Conservation (phyloP, 1,140 invertebrate genomes). For the Marisa cornuarietis region DNA sequence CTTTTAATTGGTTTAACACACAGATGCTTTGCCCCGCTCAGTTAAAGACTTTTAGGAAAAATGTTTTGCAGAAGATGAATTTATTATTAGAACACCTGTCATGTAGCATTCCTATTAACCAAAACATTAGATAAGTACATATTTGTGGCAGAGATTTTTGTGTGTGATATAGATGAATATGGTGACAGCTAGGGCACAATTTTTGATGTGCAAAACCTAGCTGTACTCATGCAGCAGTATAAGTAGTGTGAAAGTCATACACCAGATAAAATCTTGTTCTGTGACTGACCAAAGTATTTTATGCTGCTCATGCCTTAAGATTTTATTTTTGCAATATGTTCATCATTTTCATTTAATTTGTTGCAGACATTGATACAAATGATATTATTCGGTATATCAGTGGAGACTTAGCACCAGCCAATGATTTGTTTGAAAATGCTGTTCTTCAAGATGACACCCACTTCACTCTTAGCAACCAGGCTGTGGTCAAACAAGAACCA, state of each 20-base stretch:
- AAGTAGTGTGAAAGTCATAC: neutral
- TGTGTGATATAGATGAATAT: no score
- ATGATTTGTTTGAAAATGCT: constrained; percentile 32
- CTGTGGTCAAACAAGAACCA: constrained; percentile 45
- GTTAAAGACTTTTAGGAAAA: no score
- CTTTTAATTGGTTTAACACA: no score
- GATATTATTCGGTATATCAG: constrained; percentile 59
- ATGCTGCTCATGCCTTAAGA: neutral
- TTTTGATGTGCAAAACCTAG: neutral
- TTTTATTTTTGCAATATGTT: neutral
- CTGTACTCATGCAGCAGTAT: neutral
- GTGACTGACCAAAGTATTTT: neutral
- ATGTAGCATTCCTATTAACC: no score
- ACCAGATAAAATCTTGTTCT: neutral
- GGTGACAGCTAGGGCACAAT: no score
- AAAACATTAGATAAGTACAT: no score
- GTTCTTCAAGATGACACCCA: constrained; percentile 1
- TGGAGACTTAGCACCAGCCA: constrained; percentile 34
- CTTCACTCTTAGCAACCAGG: constrained; percentile 16
- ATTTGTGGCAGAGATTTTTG: no score
- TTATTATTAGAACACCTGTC: no score
- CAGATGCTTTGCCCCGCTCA: no score
- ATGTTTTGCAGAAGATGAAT: no score
- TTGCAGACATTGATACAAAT: constrained; percentile 33
- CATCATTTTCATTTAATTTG: neutral